phyloP scores from a whole-genome alignment of 2,888 invertebrate genomes.

The Drosophila dives region DNA sequence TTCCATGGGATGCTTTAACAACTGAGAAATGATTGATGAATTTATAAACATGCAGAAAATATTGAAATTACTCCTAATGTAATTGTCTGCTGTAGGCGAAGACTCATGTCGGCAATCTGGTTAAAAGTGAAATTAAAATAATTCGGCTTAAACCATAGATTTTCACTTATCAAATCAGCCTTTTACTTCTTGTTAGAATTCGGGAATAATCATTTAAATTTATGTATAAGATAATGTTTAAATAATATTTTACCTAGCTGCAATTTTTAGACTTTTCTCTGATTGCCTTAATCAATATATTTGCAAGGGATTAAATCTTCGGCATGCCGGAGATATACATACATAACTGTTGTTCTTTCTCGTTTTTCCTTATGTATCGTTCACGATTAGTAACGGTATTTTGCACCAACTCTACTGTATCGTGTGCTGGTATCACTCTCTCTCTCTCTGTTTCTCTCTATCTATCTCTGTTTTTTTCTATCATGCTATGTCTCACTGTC shows the following conservation, averaged over 20 bases:
- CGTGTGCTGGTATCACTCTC: constrained; percentile 59
- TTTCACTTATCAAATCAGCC: neutral
- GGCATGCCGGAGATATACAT: constrained; percentile 7
- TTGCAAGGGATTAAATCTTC: constrained; percentile 12
- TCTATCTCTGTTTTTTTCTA: constrained; percentile 29
- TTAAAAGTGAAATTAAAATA: neutral
- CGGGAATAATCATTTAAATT: neutral
- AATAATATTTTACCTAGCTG: neutral
- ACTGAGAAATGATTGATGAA: neutral
- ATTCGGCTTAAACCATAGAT: no score
- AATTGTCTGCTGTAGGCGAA: neutral
- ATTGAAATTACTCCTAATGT: neutral
- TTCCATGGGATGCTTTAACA: neutral
- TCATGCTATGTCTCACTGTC: constrained; percentile 25
- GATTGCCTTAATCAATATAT: neutral
- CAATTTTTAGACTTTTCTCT: neutral
- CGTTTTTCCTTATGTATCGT: constrained; percentile 42
- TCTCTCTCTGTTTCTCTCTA: constrained; percentile 28
- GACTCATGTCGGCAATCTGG: neutral
- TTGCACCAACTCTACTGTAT: constrained; percentile 62
- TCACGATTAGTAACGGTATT: constrained; percentile 46
- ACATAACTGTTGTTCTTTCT: constrained; percentile 21
- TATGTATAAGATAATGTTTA: neutral
- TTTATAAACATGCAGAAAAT: constrained; percentile 13
- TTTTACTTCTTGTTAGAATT: neutral